Evolutionary conservation across 2,888 invertebrate species (phyloP).

Genomic region (Lasioglossum lativentre): DNA sequence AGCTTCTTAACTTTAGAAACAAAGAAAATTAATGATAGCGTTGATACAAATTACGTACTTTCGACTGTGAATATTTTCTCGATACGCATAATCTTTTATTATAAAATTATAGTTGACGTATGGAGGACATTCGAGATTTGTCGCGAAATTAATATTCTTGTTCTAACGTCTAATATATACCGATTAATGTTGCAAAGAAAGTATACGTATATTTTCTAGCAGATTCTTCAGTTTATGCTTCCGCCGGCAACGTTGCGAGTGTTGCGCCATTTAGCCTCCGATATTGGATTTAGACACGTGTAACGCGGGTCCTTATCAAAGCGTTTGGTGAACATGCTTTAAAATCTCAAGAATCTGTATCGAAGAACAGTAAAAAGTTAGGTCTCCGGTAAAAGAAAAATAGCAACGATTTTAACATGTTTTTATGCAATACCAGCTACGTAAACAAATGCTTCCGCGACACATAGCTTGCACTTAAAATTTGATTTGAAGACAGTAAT

Average conservation of each 20-base stretch:
- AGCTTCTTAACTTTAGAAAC: neutral
- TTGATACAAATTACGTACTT: neutral
- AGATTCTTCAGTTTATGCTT: neutral
- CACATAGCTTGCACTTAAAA: neutral
- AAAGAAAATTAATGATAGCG: neutral
- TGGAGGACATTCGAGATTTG: neutral
- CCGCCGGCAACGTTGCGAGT: neutral
- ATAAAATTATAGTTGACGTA: neutral
- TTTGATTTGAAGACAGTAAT: neutral
- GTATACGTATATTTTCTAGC: neutral
- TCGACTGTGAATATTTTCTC: neutral
- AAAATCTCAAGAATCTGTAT: conserved; percentile 19
- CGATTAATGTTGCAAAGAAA: neutral
- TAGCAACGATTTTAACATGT: conserved; percentile 14
- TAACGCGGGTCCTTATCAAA: conserved; percentile 31
- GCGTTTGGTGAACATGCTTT: conserved; percentile 1
- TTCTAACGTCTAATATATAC: neutral
- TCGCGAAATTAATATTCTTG: neutral
- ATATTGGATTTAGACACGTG: conserved; percentile 40
- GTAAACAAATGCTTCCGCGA: neutral
- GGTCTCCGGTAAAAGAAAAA: neutral
- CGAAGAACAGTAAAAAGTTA: conserved; percentile 12
- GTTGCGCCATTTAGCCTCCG: conserved; percentile 44
- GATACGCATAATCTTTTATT: neutral
- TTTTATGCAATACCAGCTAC: neutral